phyloP scores from a whole-genome alignment of 2,888 invertebrate species.

The Drosophila putrida region DNA sequence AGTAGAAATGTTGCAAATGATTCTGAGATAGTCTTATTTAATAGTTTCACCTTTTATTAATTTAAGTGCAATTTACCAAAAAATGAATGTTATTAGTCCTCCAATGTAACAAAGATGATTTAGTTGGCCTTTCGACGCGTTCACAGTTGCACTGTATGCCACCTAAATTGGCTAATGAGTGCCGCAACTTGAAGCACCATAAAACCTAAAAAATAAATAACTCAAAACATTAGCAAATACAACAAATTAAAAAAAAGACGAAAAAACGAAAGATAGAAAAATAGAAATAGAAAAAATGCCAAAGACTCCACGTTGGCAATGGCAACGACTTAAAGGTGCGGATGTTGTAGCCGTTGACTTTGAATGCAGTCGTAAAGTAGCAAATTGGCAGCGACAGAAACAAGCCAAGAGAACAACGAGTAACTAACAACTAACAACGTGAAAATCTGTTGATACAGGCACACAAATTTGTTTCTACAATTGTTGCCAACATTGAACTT shows the following conservation, averaged over 20 bases:
- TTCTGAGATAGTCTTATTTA: no score
- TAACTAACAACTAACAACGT: constrained; percentile 3
- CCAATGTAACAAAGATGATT: constrained; percentile 5
- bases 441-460: constrained; percentile 39
- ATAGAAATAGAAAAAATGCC: constrained; percentile 39
- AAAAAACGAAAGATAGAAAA: constrained; percentile 20
- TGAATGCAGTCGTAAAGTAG: constrained; percentile 67
- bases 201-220: constrained; percentile 57
- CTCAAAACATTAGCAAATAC: constrained; percentile 35
- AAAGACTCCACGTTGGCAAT: constrained; percentile 22
- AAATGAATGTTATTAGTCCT: not conserved
- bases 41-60: not conserved
- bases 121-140: constrained; percentile 16
- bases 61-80: not conserved
- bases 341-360: constrained; percentile 61
- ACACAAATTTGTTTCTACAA: constrained; percentile 73
- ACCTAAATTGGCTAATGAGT: constrained; percentile 74
- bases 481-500: constrained; percentile 78
- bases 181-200: constrained; percentile 54
- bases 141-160: constrained; percentile 49
- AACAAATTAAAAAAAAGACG: constrained; percentile 18
- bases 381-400: constrained; percentile 64
- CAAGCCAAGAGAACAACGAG: constrained; percentile 27
- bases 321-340: constrained; percentile 69
- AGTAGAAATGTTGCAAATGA: no score